Conservation (phyloP, 2,888 invertebrate species). For the Pteria penguin region DNA sequence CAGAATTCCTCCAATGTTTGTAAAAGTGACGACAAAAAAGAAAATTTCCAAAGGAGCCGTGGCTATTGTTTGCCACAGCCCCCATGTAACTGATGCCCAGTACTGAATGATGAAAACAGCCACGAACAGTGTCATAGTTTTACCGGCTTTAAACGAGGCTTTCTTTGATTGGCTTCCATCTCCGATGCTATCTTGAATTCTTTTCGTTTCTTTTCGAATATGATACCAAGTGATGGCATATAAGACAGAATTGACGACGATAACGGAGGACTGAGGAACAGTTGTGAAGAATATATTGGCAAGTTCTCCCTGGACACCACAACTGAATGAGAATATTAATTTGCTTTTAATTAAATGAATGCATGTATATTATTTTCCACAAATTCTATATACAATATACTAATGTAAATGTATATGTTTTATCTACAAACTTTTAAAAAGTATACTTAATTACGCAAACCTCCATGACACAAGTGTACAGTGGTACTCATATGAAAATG, state of each 20-base stretch:
- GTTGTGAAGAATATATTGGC: conserved; percentile 55
- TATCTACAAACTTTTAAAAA: too few species aligned
- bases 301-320: conserved; percentile 44
- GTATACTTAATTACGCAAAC: too few species aligned
- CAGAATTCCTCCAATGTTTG: conserved; percentile 52
- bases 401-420: too few species aligned
- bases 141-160: conserved; percentile 49
- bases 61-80: conserved; percentile 45
- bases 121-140: conserved; percentile 55
- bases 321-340: not conserved
- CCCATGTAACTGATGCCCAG: conserved; percentile 54
- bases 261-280: conserved; percentile 42
- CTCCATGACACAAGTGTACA: too few species aligned
- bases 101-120: conserved; percentile 54
- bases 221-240: conserved; percentile 51
- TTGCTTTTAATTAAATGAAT: too few species aligned
- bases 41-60: conserved; percentile 46
- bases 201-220: conserved; percentile 42
- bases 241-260: conserved; percentile 45
- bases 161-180: conserved; percentile 27
- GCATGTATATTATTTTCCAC: too few species aligned
- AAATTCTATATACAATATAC: too few species aligned
- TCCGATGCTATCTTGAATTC: conserved; percentile 22
- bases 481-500: too few species aligned
- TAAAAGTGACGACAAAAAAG: conserved; percentile 53